A percentile compares a stretch with the other conserved stretches of the same genome.
phyloP scores from a whole-genome alignment of 2,797 vertebrate species.

The Trematomus bernacchii region DNA sequence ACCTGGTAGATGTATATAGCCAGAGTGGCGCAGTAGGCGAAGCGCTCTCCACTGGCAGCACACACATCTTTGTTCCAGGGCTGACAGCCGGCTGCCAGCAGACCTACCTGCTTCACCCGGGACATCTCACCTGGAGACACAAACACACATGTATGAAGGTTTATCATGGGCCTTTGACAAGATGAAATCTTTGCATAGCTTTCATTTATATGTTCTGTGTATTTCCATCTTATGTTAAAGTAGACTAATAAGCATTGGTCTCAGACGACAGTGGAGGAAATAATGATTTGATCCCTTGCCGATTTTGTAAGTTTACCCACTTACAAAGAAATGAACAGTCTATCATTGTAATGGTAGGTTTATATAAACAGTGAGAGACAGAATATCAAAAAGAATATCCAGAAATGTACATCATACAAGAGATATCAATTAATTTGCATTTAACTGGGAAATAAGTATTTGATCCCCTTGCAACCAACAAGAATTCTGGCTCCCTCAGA shows the following conservation, averaged over 20 bases:
- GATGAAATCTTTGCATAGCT: not conserved
- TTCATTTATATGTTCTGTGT: not conserved
- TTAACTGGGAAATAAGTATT: too few relatives aligned
- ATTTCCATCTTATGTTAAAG: not conserved
- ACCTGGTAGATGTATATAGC: conserved; percentile 98
- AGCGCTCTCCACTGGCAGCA: conserved; percentile 93
- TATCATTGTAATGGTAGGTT: too few relatives aligned
- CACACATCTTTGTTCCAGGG: conserved; percentile 99
- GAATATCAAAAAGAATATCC: too few relatives aligned
- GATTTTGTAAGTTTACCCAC: too few relatives aligned
- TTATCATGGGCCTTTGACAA: not conserved
- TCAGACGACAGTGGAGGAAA: not conserved
- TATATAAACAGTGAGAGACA: too few relatives aligned
- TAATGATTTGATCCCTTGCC: too few relatives aligned
- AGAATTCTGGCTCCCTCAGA: too few relatives aligned
- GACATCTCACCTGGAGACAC: conserved; percentile 90
- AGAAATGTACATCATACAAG: too few relatives aligned
- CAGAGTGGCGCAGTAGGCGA: conserved; percentile 97
- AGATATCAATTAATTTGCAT: too few relatives aligned
- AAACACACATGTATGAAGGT: conserved; percentile 13
- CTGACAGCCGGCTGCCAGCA: conserved; percentile 96
- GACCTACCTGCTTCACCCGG: conserved; percentile 95
- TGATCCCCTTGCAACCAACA: too few relatives aligned
- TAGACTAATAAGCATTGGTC: not conserved
- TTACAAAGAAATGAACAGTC: too few relatives aligned